Base-by-base conservation (phyloP, 2,113 vertebrate genomes). In the Ageneiosus marmoratus region DNA sequence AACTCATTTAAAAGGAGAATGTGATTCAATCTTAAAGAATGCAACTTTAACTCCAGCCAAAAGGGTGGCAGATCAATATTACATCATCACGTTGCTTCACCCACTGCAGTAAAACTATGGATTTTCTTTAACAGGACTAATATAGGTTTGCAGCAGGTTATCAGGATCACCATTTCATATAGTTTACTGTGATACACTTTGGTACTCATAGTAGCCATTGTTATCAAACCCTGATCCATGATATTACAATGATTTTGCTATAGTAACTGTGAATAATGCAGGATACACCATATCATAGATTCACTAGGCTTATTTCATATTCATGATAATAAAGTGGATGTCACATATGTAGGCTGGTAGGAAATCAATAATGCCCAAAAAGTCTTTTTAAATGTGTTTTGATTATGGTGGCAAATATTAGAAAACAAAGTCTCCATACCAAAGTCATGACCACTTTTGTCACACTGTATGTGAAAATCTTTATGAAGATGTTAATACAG, bases 11-110 rank as follows among this genome's bases (percentile, higher is more conserved):
- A 58, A 51, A 72, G 53, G 44, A 83, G 75, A 83, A 78, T 79
- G 74, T 7, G 44, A 84, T 84, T 79, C 82, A 73, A 62, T 84
- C 55, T 79, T 73, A 73, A 44, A 84, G 65, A 79, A 83, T 70
- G 83, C 83, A 84, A 79, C 83, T 79, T 73, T 79, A 70, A 84
- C 65, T 84, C 32, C 16, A 62, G 83, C 76, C 56, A 70, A 84
- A 84, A 9, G 24, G 65, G 53, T 24, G 41, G 69, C 76, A 24
- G 83, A 84, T 84, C 83, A 84, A 84, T 84, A 84, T 79, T 73
- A 73, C 77, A 84, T 84, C 83, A 84, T 84, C 83, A 73, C 83
- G 5, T 51, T 84, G 76, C 83, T 78, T 72, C 55, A 51, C 20
- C 76, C 77, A 46, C 83, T 79, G 76, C 65, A 62, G 53, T 79